Percentiles rank a stretch among this genome's conserved stretches.
These are phyloP conservation scores for Heteropelma amictum DNA, from an alignment of 2,888 invertebrate species.

Conservation along the genomic window DNA sequence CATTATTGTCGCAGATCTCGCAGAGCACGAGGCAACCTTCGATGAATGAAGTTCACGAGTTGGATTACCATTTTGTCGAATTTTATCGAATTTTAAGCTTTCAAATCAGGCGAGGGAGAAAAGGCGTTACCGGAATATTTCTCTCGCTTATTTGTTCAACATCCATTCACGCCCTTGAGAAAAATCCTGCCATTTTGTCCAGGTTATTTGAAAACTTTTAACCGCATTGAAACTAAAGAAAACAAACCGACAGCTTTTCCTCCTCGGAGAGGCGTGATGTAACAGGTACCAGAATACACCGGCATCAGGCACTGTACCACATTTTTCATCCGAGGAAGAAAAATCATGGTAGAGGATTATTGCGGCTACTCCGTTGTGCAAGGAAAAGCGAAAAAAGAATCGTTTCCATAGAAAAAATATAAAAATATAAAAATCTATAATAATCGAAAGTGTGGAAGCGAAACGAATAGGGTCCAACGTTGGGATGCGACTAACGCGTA, in stretches of 20 bases:
- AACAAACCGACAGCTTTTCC: neutral
- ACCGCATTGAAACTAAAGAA: neutral
- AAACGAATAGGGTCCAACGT: slow-evolving; percentile 47
- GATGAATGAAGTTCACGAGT: too few species aligned
- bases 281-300: slow-evolving; percentile 38
- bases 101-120: too few species aligned
- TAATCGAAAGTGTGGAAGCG: slow-evolving; percentile 48
- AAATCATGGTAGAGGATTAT: slow-evolving; percentile 28
- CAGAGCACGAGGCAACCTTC: neutral
- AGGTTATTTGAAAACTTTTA: too few species aligned
- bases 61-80: too few species aligned
- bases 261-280: neutral
- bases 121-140: too few species aligned
- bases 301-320: slow-evolving; percentile 26
- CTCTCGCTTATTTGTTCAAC: too few species aligned
- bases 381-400: neutral
- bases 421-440: slow-evolving; percentile 30
- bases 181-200: too few species aligned
- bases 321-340: neutral
- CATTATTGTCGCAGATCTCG: slow-evolving; percentile 58
- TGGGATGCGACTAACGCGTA: slow-evolving; percentile 64
- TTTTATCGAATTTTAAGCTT: too few species aligned
- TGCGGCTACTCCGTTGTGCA: slow-evolving; percentile 17
- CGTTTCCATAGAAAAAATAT: neutral
- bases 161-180: too few species aligned